Conservation (phyloP, 2,888 invertebrate species). For the Rapana venosa region DNA sequence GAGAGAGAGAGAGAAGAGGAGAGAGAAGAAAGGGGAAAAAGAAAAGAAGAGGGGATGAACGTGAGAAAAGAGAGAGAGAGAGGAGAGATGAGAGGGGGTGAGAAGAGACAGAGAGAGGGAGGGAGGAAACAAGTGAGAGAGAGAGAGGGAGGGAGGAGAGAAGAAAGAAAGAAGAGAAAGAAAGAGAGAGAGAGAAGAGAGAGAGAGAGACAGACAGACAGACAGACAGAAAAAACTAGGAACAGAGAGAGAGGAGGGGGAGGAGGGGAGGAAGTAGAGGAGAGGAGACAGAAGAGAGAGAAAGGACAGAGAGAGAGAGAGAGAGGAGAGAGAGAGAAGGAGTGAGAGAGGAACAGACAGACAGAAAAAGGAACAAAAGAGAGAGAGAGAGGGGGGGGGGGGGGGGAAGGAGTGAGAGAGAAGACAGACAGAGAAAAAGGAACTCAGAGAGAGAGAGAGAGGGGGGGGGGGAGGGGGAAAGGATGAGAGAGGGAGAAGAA, state of each 20-base stretch:
- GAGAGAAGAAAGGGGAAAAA: background rate
- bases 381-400: background rate
- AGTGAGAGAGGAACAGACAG: background rate
- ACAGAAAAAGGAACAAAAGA: background rate
- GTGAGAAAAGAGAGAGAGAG: background rate
- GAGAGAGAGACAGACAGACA: background rate
- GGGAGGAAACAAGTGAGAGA: background rate
- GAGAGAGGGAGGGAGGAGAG: background rate
- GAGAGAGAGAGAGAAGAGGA: too few relatives aligned
- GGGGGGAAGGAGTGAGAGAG: too few relatives aligned
- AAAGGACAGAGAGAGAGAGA: conserved; percentile 7
- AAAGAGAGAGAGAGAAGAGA: background rate
- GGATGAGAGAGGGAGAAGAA: background rate
- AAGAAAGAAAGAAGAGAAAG: background rate
- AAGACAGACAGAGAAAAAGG: too few relatives aligned
- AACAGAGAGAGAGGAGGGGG: background rate
- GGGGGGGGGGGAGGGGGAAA: background rate
- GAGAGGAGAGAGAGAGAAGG: background rate
- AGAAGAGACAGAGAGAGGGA: background rate
- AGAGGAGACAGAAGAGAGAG: background rate
- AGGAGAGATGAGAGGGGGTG: too few relatives aligned
- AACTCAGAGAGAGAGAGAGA: background rate
- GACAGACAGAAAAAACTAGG: background rate
- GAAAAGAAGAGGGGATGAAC: background rate
- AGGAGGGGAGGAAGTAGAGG: background rate